These are phyloP conservation scores for Leucosticte australis DNA, from an alignment of 2,113 vertebrate species.

Conservation along the genomic window DNA sequence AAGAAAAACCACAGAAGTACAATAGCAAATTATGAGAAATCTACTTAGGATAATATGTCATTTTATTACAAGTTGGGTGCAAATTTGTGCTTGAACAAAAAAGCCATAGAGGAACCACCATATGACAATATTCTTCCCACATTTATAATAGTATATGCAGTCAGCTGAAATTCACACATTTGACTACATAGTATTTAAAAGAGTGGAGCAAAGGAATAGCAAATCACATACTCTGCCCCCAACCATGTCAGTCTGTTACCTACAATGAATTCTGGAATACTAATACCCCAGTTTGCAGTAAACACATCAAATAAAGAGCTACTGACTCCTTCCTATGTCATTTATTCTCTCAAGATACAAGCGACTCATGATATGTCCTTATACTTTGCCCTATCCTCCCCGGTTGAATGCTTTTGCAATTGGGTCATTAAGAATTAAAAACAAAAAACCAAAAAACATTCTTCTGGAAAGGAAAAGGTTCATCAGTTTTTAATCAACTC, in stretches of 20 bases:
- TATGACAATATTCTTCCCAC: background rate
- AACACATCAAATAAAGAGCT: background rate
- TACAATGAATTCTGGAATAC: background rate
- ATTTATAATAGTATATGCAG: background rate
- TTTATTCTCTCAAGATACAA: background rate
- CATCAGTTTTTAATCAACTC: constrained; percentile 8
- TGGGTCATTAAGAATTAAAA: background rate
- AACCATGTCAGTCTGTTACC: background rate
- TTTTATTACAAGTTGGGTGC: background rate
- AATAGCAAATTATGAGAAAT: background rate
- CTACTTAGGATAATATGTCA: background rate
- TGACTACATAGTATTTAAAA: background rate
- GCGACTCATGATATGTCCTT: background rate
- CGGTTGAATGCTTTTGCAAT: accelerated
- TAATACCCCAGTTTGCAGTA: background rate
- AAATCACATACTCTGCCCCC: background rate
- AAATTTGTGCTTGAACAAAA: background rate
- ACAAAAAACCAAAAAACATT: background rate
- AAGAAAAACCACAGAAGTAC: background rate
- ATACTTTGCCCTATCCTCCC: background rate
- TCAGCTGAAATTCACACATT: background rate
- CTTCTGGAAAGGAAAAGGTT: background rate
- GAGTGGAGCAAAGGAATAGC: background rate
- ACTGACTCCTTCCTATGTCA: background rate
- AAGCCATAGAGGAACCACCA: background rate